These are phyloP conservation scores for Danio tinwini DNA, from an alignment of 2,797 vertebrate species.

Conservation along the genomic window DNA sequence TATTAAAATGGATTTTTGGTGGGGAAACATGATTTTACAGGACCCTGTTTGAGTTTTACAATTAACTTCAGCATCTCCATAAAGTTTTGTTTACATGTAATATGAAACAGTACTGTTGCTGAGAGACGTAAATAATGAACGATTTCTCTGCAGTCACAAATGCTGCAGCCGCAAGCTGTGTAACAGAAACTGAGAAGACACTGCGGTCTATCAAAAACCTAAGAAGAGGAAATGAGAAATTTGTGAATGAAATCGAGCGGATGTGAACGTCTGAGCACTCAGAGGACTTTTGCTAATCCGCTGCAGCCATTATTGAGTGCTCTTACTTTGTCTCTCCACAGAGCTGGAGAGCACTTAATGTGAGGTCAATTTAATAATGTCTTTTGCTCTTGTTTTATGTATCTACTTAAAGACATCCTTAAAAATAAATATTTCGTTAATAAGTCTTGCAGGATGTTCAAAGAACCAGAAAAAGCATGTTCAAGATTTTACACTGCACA, in stretches of 20 bases:
- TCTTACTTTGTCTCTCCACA: constrained; percentile 16
- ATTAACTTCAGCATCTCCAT: neutral
- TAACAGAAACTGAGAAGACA: constrained; percentile 52
- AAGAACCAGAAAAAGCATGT: neutral
- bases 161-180: constrained; percentile 31
- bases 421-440: constrained; percentile 27
- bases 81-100: constrained; percentile 9
- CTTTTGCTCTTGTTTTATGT: constrained; percentile 45
- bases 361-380: constrained; percentile 48
- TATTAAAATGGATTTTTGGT: too few relatives aligned
- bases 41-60: too few relatives aligned
- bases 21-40: too few relatives aligned
- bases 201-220: constrained; percentile 47
- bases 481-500: neutral
- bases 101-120: neutral
- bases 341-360: constrained; percentile 34
- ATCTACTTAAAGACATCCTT: constrained; percentile 19
- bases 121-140: constrained; percentile 25
- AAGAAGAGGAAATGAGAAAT: constrained; percentile 62
- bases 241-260: constrained; percentile 58
- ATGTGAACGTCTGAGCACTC: constrained; percentile 60
- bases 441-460: neutral
- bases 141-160: neutral
- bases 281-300: constrained; percentile 55
- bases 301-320: constrained; percentile 52